Evolutionary conservation across 2,888 invertebrate species (phyloP), one percentile per base, ranked within the genome.

Genomic region (Ophraella communa): DNA sequence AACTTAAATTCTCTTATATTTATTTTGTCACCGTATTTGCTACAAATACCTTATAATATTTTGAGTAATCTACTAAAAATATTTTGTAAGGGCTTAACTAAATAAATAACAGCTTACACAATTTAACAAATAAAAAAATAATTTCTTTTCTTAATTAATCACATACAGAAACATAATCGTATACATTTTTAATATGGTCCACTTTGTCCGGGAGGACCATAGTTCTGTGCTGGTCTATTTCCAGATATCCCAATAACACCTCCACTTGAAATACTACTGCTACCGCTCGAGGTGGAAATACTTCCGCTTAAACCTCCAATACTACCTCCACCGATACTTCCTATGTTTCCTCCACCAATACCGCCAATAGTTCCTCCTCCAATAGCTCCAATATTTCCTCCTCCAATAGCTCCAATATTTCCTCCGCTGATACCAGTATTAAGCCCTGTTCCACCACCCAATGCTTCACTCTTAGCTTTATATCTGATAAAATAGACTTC

Each of bases 401-500:
- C 23, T 2, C 56, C 59, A 33, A 67, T 63, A 10, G 71, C 71
- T 39, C 69, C 66, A 24, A 62, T 62, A 18, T 52, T 62, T 33
- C 74, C 73, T 5, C 72, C 73, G 27, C 60, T 59, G 21, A 60
- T 60, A 10, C 57, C 66, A 49, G 33, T 7, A 2, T n/a, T n/a
- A n/a, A n/a, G n/a, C n/a, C 17, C 39, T 42, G 4, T 10, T 21
- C 71, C 73, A 14, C 73, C 74, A 18, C 65, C 70, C 30, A 72
- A 80, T 52, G 83, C 83, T 24, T 81, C 80, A 60, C 77, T 70
- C 84, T 90, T 90, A 67, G 91, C 90, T 85, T 91, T 91, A 87
- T 92, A 92, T 73, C 90, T 88, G 87, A 91, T 94, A 87, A 94
- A 94, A 88, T 94, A 94, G 61, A 94, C 94, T 84, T 94, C 94